These are phyloP conservation scores for Simalia tracyae DNA, from an alignment of 2,797 vertebrate species.

Conservation along the genomic window DNA sequence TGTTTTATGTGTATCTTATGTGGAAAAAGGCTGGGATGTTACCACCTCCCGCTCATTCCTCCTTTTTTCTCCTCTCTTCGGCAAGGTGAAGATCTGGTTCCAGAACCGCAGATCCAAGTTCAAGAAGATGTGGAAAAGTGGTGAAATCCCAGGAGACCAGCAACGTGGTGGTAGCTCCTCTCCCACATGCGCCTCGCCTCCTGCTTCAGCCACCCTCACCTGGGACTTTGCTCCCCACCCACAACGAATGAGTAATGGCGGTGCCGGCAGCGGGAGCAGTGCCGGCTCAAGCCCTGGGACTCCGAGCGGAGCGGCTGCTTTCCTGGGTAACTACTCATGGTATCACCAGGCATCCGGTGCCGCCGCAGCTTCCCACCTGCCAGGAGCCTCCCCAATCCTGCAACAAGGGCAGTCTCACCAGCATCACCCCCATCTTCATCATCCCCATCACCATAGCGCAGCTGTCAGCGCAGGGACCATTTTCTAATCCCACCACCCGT, in stretches of 20 bases:
- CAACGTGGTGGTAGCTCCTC: constrained; percentile 83
- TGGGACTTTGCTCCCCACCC: constrained; percentile 92
- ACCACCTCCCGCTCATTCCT: neutral
- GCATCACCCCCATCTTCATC: constrained; percentile 78
- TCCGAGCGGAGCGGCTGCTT: constrained; percentile 73
- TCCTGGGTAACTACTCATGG: constrained; percentile 94
- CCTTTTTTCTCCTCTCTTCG: constrained; percentile 14
- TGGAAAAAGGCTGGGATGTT: neutral
- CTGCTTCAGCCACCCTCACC: constrained; percentile 72
- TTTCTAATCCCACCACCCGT: constrained; percentile 75
- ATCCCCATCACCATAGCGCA: constrained; percentile 78
- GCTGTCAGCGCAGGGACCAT: constrained; percentile 87
- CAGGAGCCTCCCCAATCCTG: constrained; percentile 79
- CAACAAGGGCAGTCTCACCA: constrained; percentile 76
- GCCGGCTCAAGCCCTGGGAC: constrained; percentile 84
- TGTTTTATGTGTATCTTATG: neutral
- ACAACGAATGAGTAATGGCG: constrained; percentile 78
- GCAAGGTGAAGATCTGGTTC: constrained; percentile 97
- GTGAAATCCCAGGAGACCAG: constrained; percentile 88
- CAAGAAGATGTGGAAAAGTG: constrained; percentile 98
- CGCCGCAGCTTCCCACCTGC: constrained; percentile 78
- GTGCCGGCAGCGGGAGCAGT: constrained; percentile 65
- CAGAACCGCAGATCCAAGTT: constrained; percentile 97
- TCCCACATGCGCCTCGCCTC: constrained; percentile 84
- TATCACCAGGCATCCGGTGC: constrained; percentile 87